These are phyloP conservation scores for Apteryx owenii DNA, from an alignment of 2,113 vertebrate genomes.

Conservation along the genomic window DNA sequence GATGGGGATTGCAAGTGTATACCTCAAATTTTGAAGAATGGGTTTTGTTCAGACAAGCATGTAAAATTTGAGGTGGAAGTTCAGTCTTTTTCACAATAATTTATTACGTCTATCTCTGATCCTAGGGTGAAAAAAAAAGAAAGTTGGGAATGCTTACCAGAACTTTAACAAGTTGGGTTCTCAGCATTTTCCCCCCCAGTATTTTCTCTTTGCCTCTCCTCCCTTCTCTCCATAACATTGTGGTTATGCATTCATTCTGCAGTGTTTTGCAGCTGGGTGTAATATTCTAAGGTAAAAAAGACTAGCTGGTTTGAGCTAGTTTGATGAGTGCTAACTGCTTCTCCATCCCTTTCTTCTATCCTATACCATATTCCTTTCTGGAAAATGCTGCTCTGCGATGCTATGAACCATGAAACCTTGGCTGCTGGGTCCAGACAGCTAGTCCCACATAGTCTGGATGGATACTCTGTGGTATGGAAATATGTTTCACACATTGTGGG, in stretches of 20 bases:
- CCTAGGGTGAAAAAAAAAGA: background rate
- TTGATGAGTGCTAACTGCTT: background rate
- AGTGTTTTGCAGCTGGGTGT: background rate
- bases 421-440: background rate
- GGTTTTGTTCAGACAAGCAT: background rate
- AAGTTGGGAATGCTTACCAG: background rate
- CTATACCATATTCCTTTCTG: background rate
- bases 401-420: background rate
- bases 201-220: background rate
- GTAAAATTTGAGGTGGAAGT: background rate
- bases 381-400: background rate
- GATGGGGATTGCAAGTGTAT: background rate
- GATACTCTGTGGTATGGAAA: background rate
- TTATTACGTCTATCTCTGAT: background rate
- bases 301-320: background rate
- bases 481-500: background rate
- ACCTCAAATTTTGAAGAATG: background rate
- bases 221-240: background rate
- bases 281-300: background rate
- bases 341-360: background rate
- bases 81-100: background rate
- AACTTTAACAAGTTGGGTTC: background rate
- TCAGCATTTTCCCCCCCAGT: background rate
- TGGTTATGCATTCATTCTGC: background rate
- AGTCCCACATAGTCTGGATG: fast-evolving